Percentiles rank a stretch among this genome's conserved stretches.
Conservation (phyloP, 1,140 invertebrate species). For the Nasonia longicornis region DNA sequence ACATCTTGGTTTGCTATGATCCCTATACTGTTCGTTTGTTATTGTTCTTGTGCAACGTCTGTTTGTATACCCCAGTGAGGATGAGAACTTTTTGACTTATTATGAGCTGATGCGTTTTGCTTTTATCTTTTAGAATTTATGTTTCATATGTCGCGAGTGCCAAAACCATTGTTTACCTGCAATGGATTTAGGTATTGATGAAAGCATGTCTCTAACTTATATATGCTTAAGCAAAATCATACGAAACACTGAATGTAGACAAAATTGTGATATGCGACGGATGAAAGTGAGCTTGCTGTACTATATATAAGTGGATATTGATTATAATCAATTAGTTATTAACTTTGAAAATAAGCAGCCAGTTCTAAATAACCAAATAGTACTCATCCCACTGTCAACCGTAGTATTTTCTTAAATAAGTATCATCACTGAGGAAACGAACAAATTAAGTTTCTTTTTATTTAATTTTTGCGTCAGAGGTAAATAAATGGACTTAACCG, state of each 20-base stretch:
- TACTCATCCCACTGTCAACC: conserved; percentile 1
- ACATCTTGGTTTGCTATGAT: conserved; percentile 34
- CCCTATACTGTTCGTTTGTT: conserved; percentile 23
- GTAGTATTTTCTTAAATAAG: conserved; percentile 1
- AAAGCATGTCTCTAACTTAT: neutral
- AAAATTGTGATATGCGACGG: neutral
- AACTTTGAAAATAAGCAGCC: neutral
- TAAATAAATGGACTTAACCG: neutral
- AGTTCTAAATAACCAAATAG: conserved; percentile 14
- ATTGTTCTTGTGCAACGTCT: conserved; percentile 32
- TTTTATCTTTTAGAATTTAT: neutral
- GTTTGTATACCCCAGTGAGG: neutral
- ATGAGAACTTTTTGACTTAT: neutral
- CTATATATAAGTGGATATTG: neutral
- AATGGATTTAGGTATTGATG: neutral
- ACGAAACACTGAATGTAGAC: neutral
- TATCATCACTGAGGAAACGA: neutral
- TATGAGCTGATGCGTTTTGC: neutral
- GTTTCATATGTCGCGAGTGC: neutral
- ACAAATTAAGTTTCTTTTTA: neutral
- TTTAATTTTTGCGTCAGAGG: neutral
- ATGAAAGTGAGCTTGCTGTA: neutral
- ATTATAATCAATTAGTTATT: neutral
- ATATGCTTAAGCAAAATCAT: neutral
- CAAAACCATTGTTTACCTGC: neutral